Conservation (phyloP, 2,888 invertebrate genomes). For the Achlya flavicornis region DNA sequence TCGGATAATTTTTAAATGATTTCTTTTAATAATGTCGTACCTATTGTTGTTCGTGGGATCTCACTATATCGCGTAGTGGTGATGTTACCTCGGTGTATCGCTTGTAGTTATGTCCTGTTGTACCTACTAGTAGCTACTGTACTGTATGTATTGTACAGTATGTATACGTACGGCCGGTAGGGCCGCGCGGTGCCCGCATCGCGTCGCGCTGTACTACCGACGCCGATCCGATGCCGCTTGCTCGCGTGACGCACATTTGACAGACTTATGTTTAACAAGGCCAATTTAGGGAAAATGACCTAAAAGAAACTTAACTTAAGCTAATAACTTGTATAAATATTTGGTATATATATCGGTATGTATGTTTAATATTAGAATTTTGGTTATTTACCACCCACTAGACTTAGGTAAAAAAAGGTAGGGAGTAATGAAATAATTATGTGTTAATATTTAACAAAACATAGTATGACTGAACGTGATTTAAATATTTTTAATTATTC, state of each 20-base stretch:
- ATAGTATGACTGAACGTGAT: constrained; percentile 82
- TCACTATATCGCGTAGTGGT: constrained; percentile 42
- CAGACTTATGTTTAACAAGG: constrained; percentile 77
- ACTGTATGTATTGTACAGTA: background rate
- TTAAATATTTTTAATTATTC: constrained; percentile 75
- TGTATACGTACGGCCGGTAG: constrained; percentile 8
- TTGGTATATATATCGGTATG: constrained; percentile 83
- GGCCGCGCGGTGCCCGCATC: background rate
- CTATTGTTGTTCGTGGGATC: constrained; percentile 44
- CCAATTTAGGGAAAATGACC: constrained; percentile 81
- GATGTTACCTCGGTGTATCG: constrained; percentile 16
- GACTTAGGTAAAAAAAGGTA: constrained; percentile 78
- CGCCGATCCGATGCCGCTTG: constrained; percentile 33
- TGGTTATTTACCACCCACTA: constrained; percentile 83
- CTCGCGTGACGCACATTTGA: constrained; percentile 66
- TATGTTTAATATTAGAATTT: constrained; percentile 84
- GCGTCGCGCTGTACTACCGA: constrained; percentile 22
- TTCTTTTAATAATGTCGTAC: constrained; percentile 73
- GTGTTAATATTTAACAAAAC: constrained; percentile 81
- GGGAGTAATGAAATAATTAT: constrained; percentile 81
- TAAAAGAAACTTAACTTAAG: constrained; percentile 83
- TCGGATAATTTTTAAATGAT: constrained; percentile 58
- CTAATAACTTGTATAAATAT: constrained; percentile 84
- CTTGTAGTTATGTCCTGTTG: constrained; percentile 22
- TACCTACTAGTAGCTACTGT: background rate